Percentiles rank a stretch among this genome's conserved stretches.
These are phyloP conservation scores for Boloria selene DNA, from an alignment of 2,888 invertebrate genomes.

Conservation along the genomic window DNA sequence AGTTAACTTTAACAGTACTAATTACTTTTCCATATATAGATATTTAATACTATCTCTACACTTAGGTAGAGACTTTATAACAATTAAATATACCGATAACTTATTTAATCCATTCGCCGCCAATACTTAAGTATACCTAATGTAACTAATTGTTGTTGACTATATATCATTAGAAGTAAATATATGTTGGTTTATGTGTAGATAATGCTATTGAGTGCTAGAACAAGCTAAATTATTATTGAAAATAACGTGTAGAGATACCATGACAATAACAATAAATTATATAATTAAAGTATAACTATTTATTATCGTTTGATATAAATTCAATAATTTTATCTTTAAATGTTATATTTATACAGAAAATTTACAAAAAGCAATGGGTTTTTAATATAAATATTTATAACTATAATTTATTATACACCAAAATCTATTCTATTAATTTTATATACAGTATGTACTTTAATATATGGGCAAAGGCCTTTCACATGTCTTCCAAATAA, in stretches of 20 bases:
- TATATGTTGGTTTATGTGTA: slow-evolving; percentile 17
- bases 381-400: background rate
- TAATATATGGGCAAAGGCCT: slow-evolving; percentile 5
- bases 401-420: slow-evolving; percentile 5
- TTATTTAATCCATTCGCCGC: too few species aligned
- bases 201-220: slow-evolving; percentile 3
- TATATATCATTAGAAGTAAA: slow-evolving; percentile 44
- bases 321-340: too few species aligned
- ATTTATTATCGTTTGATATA: too few species aligned
- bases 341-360: slow-evolving; percentile 10
- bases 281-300: too few species aligned
- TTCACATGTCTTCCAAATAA: slow-evolving; percentile 18
- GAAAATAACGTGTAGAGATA: slow-evolving; percentile 1
- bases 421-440: background rate
- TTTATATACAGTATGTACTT: background rate
- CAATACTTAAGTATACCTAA: slow-evolving; percentile 4
- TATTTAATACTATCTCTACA: too few species aligned
- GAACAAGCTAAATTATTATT: background rate
- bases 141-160: slow-evolving; percentile 51
- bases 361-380: slow-evolving; percentile 4
- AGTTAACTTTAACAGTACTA: too few species aligned
- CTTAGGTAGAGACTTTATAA: too few species aligned
- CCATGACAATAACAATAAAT: slow-evolving; percentile 12
- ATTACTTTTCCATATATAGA: too few species aligned
- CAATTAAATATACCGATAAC: too few species aligned